Evolutionary conservation across 2,113 vertebrate species (phyloP).

Genomic region (Ceyx margarethae): DNA sequence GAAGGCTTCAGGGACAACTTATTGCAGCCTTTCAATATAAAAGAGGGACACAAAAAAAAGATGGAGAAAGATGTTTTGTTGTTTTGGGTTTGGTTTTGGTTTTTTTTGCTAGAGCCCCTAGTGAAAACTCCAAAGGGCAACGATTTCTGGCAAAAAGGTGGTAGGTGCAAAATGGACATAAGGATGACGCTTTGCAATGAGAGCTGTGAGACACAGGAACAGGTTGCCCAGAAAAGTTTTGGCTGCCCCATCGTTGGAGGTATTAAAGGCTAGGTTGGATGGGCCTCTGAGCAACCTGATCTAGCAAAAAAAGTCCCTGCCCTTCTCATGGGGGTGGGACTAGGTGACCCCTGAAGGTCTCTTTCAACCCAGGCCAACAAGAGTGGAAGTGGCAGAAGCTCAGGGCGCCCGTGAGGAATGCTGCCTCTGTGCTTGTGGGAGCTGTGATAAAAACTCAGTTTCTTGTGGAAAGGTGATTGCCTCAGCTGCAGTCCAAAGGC

Average conservation of each 20-base stretch:
- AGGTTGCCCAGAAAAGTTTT: neutral
- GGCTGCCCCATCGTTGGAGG: accelerated
- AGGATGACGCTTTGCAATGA: accelerated
- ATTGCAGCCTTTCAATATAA: neutral
- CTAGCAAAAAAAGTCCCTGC: neutral
- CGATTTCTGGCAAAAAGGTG: neutral
- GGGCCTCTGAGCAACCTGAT: neutral
- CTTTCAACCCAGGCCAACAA: neutral
- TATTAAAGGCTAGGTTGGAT: neutral
- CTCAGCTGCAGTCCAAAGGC: neutral
- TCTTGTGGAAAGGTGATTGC: neutral
- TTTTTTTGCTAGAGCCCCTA: neutral
- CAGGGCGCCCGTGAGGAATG: neutral
- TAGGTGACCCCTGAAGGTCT: neutral
- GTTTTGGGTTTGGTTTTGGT: too few species aligned
- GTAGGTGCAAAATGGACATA: neutral
- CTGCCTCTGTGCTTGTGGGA: neutral
- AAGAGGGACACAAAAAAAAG: neutral
- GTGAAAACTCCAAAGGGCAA: accelerated
- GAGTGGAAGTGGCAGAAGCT: neutral
- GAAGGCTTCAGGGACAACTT: neutral
- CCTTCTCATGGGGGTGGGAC: neutral
- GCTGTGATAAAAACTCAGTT: neutral
- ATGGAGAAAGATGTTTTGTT: too few species aligned
- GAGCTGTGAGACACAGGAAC: neutral